A percentile compares a stretch with the other conserved stretches of the same genome.
These are phyloP conservation scores for Microcebus griseorufus DNA, from an alignment of 2,113 vertebrate genomes.

Conservation along the genomic window DNA sequence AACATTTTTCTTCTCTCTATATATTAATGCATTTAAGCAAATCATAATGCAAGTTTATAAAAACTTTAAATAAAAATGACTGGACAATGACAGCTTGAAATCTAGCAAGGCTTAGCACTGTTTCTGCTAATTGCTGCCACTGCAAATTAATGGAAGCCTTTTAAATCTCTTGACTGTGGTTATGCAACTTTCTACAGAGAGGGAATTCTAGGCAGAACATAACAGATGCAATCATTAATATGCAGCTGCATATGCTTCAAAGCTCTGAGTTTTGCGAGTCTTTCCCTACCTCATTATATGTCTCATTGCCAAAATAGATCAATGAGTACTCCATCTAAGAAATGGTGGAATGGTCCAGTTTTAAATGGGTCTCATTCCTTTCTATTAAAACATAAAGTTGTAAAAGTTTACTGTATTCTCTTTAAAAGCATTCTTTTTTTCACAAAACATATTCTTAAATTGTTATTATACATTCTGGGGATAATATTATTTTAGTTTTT, in stretches of 20 bases:
- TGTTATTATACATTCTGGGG: not conserved
- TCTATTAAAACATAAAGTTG: not conserved
- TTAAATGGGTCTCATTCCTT: not conserved
- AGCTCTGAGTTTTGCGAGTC: conserved; percentile 61
- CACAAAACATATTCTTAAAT: not conserved
- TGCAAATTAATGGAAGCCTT: conserved; percentile 84
- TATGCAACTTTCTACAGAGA: conserved; percentile 80
- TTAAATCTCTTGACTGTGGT: conserved; percentile 84
- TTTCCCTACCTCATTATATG: conserved; percentile 61
- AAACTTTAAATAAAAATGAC: conserved; percentile 71
- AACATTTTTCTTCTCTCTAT: conserved; percentile 38
- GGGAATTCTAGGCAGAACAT: conserved; percentile 78
- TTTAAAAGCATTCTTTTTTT: not conserved
- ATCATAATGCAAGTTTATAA: conserved; percentile 64
- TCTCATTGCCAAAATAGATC: conserved; percentile 55
- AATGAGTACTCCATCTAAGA: conserved; percentile 18
- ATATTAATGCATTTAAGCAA: conserved; percentile 59
- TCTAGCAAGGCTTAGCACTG: conserved; percentile 76
- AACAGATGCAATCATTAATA: conserved; percentile 88
- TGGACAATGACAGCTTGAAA: conserved; percentile 81
- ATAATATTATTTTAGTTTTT: not conserved
- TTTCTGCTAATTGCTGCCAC: conserved; percentile 86
- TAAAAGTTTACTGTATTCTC: not conserved
- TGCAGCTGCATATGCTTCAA: conserved; percentile 83
- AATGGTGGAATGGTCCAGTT: not conserved